Evolutionary conservation across 2,888 invertebrate genomes (phyloP), one percentile per base, ranked within the genome.

Genomic region (Autographa gamma): DNA sequence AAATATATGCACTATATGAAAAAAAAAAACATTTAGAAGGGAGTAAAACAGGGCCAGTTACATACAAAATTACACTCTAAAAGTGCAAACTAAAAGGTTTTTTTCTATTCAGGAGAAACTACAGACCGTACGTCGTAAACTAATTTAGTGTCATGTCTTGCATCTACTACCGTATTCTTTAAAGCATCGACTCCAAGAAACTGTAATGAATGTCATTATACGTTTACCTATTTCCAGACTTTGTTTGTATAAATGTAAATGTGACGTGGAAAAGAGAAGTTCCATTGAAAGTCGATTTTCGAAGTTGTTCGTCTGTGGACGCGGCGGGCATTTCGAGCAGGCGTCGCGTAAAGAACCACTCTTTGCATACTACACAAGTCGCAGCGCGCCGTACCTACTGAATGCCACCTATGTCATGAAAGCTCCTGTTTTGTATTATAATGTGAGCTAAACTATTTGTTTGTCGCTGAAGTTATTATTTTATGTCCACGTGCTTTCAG

Each of bases 261-360:
- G 92, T 91, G 89, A 87, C 86, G 86, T 84, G 79, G 83, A 84
- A 87, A 87, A 69, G 63, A 82, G 84, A 90, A 93, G 88, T 93
- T 93, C 86, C 86, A 92, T 92, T 91, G 90, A 91, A 93, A 93
- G 92, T 94, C 92, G 92, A 93, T 94, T 93, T 92, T 90, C 89
- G 81, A 93, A 93, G 92, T 93, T 92, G 90, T 90, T 85, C 88
- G 85, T 75, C 66, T 78, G 72, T 79, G 86, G 83, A 90, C 89
- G 89, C 86, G 88, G 78, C 78, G 76, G 74, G 90, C 89, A 89
- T 90, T 80, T 81, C 80, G 87, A 85, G 73, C 75, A 83, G 83
- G 74, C 76, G 54, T 11, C 54, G 54, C 54, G 54, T 3, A 8
- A 48, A 76, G 82, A 75, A 79, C 85, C 82, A 86, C 82, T 85